phyloP scores from a whole-genome alignment of 2,797 vertebrate genomes.

The Gadopsis marmoratus region DNA sequence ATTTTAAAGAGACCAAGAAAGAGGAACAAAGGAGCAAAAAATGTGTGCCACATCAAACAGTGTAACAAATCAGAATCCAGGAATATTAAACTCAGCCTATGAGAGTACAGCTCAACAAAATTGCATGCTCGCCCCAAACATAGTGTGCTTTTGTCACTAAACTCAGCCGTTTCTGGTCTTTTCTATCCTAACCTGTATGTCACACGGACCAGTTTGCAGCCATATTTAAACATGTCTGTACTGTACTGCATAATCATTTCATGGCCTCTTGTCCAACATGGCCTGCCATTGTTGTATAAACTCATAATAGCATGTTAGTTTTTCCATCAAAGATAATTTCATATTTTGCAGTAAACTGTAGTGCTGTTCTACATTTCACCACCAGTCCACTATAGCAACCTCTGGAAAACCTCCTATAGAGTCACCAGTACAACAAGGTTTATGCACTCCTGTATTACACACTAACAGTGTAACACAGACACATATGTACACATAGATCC shows the following conservation, averaged over 20 bases:
- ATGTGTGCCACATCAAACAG: slow-evolving; percentile 68
- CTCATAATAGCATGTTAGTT: slow-evolving; percentile 13
- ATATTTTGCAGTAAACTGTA: slow-evolving; percentile 38
- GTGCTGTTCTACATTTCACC: slow-evolving; percentile 51
- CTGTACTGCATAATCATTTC: slow-evolving; percentile 35
- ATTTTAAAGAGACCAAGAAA: slow-evolving; percentile 52
- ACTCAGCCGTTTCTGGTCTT: slow-evolving; percentile 19
- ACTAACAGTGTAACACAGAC: slow-evolving; percentile 78
- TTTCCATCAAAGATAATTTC: slow-evolving; percentile 17
- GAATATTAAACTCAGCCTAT: slow-evolving; percentile 68
- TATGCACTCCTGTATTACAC: slow-evolving; percentile 71
- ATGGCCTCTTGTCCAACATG: slow-evolving; percentile 42
- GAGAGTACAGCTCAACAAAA: slow-evolving; percentile 71
- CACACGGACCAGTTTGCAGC: slow-evolving; percentile 28
- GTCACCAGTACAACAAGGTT: slow-evolving; percentile 64
- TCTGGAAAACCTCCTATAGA: slow-evolving; percentile 57
- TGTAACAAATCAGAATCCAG: slow-evolving; percentile 68
- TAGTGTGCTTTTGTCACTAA: slow-evolving; percentile 44
- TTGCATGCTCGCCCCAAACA: slow-evolving; percentile 67
- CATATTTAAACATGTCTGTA: slow-evolving; percentile 28
- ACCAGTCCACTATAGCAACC: slow-evolving; percentile 50
- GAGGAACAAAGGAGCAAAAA: slow-evolving; percentile 66
- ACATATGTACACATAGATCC: slow-evolving; percentile 73
- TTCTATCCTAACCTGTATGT: slow-evolving; percentile 26
- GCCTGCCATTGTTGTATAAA: slow-evolving; percentile 30